These are phyloP conservation scores for Drosophila orena DNA, from an alignment of 1,140 invertebrate genomes.

Conservation along the genomic window DNA sequence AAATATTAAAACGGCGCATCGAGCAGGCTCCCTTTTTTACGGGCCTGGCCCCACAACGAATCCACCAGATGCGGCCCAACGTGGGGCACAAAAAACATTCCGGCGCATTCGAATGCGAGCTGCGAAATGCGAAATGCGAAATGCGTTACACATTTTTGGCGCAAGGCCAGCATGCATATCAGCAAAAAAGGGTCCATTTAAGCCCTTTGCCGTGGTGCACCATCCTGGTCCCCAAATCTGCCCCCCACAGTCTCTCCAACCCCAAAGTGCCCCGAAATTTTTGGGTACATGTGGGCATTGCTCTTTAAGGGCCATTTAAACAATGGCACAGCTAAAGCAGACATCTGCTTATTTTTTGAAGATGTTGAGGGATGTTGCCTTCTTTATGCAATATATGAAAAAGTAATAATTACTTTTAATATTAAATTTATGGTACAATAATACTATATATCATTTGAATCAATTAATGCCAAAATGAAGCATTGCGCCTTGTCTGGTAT, in stretches of 20 bases:
- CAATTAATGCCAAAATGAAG: no score
- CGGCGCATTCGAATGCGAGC: conserved; percentile 21
- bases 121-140: conserved; percentile 44
- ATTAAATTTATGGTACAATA: no score
- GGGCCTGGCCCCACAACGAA: conserved; percentile 27
- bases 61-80: conserved; percentile 30
- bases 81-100: conserved; percentile 27
- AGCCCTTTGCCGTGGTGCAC: conserved; percentile 25
- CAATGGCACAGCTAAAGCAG: not conserved
- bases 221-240: conserved; percentile 3
- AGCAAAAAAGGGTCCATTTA: conserved; percentile 35
- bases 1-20: conserved; percentile 81
- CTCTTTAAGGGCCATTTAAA: conserved; percentile 2
- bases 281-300: not conserved
- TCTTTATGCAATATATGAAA: no score
- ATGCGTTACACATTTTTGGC: conserved; percentile 59
- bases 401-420: no score
- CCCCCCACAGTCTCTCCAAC: not conserved
- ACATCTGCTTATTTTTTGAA: not conserved
- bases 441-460: no score
- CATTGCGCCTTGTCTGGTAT: no score
- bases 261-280: not conserved
- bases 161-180: conserved; percentile 42
- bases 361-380: no score
- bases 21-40: conserved; percentile 19